A percentile compares a stretch with the other conserved stretches of the same genome.
These are phyloP conservation scores for Craseonycteris thonglongyai DNA, from an alignment of 2,113 vertebrate genomes.

Conservation along the genomic window DNA sequence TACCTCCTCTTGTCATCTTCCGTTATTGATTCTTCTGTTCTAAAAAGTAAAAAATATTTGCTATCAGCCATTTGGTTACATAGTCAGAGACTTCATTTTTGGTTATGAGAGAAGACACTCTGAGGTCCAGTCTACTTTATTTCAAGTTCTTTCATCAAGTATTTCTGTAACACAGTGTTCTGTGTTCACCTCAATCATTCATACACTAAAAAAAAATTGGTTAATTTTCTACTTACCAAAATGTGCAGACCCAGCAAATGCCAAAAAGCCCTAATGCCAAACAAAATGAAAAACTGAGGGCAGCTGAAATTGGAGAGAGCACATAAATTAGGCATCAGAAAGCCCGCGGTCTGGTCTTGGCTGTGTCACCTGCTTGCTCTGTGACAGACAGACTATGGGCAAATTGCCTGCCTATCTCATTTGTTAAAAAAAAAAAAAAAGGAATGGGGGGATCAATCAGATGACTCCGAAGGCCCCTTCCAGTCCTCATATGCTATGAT, in stretches of 20 bases:
- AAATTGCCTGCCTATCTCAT: not conserved
- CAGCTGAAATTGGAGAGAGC: not conserved
- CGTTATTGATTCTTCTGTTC: conserved; percentile 88
- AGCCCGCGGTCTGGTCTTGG: not conserved
- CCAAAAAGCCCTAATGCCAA: not conserved
- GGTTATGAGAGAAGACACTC: not conserved
- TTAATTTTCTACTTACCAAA: not conserved
- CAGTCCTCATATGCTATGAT: not conserved
- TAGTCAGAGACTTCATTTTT: not conserved
- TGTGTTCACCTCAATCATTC: not conserved
- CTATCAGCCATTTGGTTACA: not conserved
- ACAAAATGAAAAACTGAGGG: not conserved
- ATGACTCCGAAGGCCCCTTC: not conserved
- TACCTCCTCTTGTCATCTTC: conserved; percentile 97
- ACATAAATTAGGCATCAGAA: not conserved
- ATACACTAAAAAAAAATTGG: not conserved
- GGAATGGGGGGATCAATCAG: not conserved
- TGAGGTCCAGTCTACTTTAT: not conserved
- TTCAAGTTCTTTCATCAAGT: not conserved
- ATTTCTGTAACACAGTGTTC: not conserved
- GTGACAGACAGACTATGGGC: not conserved
- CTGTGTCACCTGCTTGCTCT: not conserved
- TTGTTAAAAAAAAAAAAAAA: not conserved
- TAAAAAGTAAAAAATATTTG: conserved; percentile 78
- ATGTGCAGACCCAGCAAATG: not conserved